These are phyloP conservation scores for Tiliacea aurago DNA, from an alignment of 2,888 invertebrate genomes.

Conservation along the genomic window DNA sequence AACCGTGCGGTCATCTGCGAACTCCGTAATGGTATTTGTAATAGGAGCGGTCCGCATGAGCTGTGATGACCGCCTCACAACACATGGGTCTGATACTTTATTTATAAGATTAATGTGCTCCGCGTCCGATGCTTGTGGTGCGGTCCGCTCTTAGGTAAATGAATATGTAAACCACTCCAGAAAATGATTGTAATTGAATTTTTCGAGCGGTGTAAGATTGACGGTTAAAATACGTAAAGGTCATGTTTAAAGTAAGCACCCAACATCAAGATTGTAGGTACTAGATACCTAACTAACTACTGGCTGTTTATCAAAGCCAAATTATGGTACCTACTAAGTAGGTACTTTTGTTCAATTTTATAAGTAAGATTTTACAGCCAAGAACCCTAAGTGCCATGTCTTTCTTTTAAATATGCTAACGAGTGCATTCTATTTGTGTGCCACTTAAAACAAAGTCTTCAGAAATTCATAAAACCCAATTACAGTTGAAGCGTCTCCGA, in stretches of 20 bases:
- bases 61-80: constrained; percentile 80
- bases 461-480: constrained; percentile 67
- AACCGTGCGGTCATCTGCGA: constrained; percentile 91
- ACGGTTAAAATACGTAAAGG: background rate
- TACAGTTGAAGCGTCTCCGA: constrained; percentile 60
- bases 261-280: background rate
- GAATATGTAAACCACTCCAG: constrained; percentile 50
- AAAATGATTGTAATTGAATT: constrained; percentile 45
- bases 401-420: constrained; percentile 39
- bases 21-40: constrained; percentile 89
- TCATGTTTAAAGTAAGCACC: background rate
- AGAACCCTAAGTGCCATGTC: constrained; percentile 14
- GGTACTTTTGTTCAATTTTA: constrained; percentile 7
- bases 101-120: constrained; percentile 83
- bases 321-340: background rate
- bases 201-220: constrained; percentile 13
- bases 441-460: constrained; percentile 52
- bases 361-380: constrained; percentile 34
- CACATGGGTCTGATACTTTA: constrained; percentile 86
- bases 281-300: background rate
- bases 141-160: constrained; percentile 45
- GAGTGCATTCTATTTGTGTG: constrained; percentile 55
- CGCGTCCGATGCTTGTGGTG: constrained; percentile 61
- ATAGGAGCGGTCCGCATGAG: constrained; percentile 85
- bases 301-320: background rate